Evolutionary conservation across 2,888 invertebrate genomes (phyloP).

Genomic region (Lasioglossum leucozonium): DNA sequence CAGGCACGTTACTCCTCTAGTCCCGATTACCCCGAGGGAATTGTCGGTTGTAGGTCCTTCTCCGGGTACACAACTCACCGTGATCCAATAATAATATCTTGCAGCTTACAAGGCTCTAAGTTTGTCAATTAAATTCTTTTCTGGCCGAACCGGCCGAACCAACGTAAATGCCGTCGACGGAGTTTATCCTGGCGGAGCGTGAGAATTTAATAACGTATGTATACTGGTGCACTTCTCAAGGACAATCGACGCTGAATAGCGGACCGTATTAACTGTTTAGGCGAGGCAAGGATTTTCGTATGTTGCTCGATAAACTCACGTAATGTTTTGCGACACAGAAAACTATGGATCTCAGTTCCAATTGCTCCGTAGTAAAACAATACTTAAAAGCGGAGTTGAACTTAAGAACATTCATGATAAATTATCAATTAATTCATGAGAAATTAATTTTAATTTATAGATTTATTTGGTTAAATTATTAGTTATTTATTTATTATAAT

Average conservation of each 20-base stretch:
- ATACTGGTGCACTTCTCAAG: slow-evolving; percentile 24
- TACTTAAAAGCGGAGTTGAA: neutral
- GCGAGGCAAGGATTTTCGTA: neutral
- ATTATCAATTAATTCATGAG: no score
- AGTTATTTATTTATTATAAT: no score
- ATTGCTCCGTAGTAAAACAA: neutral
- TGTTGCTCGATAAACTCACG: neutral
- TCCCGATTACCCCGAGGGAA: slow-evolving; percentile 56
- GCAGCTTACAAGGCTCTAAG: slow-evolving; percentile 45
- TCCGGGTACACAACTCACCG: slow-evolving; percentile 47
- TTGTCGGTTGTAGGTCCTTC: slow-evolving; percentile 57
- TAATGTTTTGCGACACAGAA: neutral
- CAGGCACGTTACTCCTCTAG: slow-evolving; percentile 38
- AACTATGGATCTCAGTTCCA: neutral
- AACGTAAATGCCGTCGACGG: slow-evolving; percentile 9
- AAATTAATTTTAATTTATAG: no score
- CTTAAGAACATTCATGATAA: neutral
- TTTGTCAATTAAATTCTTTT: slow-evolving; percentile 60
- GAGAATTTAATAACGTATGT: slow-evolving; percentile 52
- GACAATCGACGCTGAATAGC: slow-evolving; percentile 13
- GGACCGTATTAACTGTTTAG: neutral
- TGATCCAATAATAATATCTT: slow-evolving; percentile 62
- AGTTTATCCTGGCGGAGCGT: slow-evolving; percentile 17
- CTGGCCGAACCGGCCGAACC: neutral
- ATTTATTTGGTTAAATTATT: neutral